These are phyloP conservation scores for Coendou prehensilis DNA, from an alignment of 2,797 vertebrate species.

Conservation along the genomic window DNA sequence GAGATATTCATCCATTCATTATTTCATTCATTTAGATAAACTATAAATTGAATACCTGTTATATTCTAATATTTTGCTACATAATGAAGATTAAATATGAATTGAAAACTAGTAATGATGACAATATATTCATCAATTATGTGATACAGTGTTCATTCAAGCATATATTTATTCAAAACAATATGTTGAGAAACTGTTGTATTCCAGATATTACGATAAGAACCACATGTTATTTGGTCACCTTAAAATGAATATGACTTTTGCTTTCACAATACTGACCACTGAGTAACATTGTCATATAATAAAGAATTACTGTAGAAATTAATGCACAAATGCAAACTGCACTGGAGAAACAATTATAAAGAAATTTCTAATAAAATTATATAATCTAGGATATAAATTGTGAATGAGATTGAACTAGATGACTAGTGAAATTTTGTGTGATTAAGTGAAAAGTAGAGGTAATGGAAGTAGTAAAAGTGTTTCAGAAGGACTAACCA, in stretches of 20 bases:
- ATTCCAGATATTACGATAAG: neutral
- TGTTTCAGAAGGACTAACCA: neutral
- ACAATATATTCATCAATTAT: neutral
- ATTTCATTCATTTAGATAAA: conserved; percentile 25
- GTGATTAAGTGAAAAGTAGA: neutral
- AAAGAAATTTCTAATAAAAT: neutral
- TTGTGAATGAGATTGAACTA: neutral
- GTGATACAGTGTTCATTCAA: neutral
- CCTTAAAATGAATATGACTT: neutral
- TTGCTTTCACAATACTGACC: neutral
- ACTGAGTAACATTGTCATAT: neutral
- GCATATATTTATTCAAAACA: neutral
- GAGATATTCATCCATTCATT: neutral
- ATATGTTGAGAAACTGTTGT: neutral
- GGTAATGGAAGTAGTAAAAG: neutral
- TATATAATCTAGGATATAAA: conserved; percentile 29
- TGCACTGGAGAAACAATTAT: neutral
- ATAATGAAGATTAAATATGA: neutral
- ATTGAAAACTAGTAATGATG: neutral
- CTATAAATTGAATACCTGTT: neutral
- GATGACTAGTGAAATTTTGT: neutral
- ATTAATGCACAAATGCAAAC: neutral
- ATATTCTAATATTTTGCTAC: neutral
- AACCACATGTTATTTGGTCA: neutral
- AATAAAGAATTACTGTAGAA: neutral